phyloP scores from a whole-genome alignment of 1,140 invertebrate species.

The Calephelis nemesis region DNA sequence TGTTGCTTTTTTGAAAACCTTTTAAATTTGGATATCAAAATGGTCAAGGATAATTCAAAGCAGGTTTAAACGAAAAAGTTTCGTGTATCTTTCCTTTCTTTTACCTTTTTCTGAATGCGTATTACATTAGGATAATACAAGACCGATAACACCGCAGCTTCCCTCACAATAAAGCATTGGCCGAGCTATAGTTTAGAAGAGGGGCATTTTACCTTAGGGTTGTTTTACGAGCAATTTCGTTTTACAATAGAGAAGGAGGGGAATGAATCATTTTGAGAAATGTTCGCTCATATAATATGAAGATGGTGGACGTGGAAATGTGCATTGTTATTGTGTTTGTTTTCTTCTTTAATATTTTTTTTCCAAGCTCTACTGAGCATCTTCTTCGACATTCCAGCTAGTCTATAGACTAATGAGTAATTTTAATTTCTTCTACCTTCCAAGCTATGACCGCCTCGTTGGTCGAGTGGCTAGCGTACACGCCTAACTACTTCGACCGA shows the following conservation, averaged over 20 bases:
- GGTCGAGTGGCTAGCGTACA: too few species aligned
- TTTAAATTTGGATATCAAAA: too few species aligned
- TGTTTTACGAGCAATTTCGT: slow-evolving; percentile 56
- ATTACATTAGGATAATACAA: neutral
- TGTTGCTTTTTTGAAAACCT: too few species aligned
- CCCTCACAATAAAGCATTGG: slow-evolving; percentile 60
- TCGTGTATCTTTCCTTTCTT: neutral
- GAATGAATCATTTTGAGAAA: slow-evolving; percentile 35
- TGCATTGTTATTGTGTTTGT: neutral
- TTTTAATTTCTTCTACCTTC: too few species aligned
- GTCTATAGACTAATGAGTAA: too few species aligned
- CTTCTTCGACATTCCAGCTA: too few species aligned
- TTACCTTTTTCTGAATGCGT: neutral
- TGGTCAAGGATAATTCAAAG: too few species aligned
- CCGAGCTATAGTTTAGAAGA: slow-evolving; percentile 39
- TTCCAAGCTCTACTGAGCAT: too few species aligned
- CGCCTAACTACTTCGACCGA: too few species aligned
- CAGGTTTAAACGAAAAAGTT: too few species aligned
- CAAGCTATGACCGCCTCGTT: too few species aligned
- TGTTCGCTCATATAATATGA: slow-evolving; percentile 12
- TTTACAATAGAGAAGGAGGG: slow-evolving; percentile 30
- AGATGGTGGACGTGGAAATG: neutral
- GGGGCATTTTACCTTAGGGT: slow-evolving; percentile 56
- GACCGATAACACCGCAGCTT: slow-evolving; percentile 25
- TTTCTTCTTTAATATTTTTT: too few species aligned